A percentile compares a stretch with the other conserved stretches of the same genome.
Evolutionary conservation across 1,140 invertebrate species (phyloP).

Genomic region (Pemphigus obesinymphae): DNA sequence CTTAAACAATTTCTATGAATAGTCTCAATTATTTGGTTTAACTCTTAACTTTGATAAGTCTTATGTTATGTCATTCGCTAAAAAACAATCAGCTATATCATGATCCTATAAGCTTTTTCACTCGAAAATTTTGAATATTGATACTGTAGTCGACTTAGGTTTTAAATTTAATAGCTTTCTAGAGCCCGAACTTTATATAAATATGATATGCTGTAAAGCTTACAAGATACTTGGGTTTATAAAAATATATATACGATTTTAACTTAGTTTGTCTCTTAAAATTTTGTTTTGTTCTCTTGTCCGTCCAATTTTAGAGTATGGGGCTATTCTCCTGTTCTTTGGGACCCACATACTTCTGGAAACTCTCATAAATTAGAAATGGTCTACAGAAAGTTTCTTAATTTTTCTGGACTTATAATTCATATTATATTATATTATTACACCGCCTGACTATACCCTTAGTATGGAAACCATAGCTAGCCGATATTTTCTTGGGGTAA

Average conservation of each 20-base stretch:
- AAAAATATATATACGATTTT: neutral
- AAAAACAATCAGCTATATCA: no score
- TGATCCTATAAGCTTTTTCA: no score
- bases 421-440: neutral
- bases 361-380: neutral
- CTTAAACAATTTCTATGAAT: neutral
- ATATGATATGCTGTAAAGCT: neutral
- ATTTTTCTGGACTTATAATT: neutral
- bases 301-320: no score
- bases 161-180: neutral
- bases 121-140: neutral
- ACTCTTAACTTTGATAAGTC: neutral
- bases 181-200: neutral
- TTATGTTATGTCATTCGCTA: neutral
- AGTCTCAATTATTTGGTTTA: neutral
- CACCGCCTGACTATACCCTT: neutral
- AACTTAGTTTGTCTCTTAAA: neutral
- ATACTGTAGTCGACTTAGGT: neutral
- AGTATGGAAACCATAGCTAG: no score
- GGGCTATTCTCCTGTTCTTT: neutral
- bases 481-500: no score
- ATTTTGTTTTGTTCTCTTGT: neutral
- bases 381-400: neutral
- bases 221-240: no score
- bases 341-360: neutral